phyloP scores from a whole-genome alignment of 2,113 vertebrate species.

The Camelus bactrianus region DNA sequence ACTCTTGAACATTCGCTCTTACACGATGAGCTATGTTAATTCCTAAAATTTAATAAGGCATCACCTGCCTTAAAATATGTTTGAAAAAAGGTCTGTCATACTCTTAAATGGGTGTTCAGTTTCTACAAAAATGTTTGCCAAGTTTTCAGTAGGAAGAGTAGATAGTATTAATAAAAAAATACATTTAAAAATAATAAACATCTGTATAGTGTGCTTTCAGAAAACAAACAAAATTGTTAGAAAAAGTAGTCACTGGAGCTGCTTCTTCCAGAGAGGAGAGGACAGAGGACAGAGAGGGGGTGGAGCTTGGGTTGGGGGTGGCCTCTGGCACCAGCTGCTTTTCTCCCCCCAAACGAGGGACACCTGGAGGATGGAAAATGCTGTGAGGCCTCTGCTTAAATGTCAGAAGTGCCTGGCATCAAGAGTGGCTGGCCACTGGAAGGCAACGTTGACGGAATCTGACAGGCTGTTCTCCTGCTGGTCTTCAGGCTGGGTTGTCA shows the following conservation, averaged over 20 bases:
- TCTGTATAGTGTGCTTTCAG: fast-evolving
- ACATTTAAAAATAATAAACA: background rate
- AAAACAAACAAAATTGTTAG: background rate
- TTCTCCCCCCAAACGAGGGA: no score
- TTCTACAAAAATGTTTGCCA: background rate
- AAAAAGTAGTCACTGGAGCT: background rate
- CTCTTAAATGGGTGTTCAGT: background rate
- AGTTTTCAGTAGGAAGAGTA: background rate
- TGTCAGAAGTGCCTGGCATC: no score
- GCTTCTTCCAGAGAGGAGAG: background rate
- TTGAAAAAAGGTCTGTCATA: background rate
- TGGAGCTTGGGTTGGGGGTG: background rate
- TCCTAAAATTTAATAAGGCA: background rate
- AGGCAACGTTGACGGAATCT: background rate
- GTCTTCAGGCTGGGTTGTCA: fast-evolving
- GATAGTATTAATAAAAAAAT: background rate
- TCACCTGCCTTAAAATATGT: background rate
- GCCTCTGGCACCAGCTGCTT: no score
- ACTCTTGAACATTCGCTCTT: background rate
- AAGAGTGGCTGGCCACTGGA: no score
- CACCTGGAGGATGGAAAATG: no score
- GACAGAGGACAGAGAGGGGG: no score
- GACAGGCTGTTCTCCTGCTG: background rate
- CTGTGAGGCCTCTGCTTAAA: no score
- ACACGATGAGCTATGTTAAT: fast-evolving